Percentiles rank a stretch among this genome's conserved stretches.
Evolutionary conservation across 2,888 invertebrate genomes (phyloP).

Genomic region (Ditula angustiorana): DNA sequence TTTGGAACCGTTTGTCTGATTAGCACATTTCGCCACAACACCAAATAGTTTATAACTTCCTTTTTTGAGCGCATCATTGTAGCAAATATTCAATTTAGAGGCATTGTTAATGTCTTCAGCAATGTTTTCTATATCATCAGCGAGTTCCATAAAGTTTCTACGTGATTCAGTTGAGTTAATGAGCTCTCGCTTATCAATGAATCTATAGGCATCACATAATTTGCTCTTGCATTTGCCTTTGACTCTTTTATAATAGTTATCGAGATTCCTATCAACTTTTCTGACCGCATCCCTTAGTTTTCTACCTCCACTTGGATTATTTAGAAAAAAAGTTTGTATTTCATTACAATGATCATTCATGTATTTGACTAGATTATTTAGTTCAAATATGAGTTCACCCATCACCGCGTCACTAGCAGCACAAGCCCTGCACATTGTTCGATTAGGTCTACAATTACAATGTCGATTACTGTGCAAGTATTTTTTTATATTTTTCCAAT

Average conservation of each 20-base stretch:
- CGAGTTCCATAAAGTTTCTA: neutral
- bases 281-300: constrained; percentile 66
- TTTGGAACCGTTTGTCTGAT: constrained; percentile 29
- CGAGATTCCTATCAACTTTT: constrained; percentile 61
- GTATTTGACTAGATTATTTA: constrained; percentile 66
- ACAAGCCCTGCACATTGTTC: constrained; percentile 68
- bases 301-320: constrained; percentile 70
- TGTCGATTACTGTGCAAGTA: constrained; percentile 65
- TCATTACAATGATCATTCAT: constrained; percentile 74
- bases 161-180: neutral
- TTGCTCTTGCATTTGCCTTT: constrained; percentile 69
- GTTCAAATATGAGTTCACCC: constrained; percentile 68
- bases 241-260: constrained; percentile 69
- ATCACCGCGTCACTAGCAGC: constrained; percentile 71
- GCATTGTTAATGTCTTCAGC: constrained; percentile 52
- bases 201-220: constrained; percentile 62
- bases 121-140: constrained; percentile 41
- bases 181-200: constrained; percentile 60
- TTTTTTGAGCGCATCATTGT: constrained; percentile 47
- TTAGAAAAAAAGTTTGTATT: constrained; percentile 72
- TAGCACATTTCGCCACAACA: constrained; percentile 49
- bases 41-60: constrained; percentile 49
- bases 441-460: constrained; percentile 63
- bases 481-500: constrained; percentile 60
- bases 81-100: constrained; percentile 44